Conservation (phyloP, 2,888 invertebrate species). For the Parapristionchus giblindavisi region DNA sequence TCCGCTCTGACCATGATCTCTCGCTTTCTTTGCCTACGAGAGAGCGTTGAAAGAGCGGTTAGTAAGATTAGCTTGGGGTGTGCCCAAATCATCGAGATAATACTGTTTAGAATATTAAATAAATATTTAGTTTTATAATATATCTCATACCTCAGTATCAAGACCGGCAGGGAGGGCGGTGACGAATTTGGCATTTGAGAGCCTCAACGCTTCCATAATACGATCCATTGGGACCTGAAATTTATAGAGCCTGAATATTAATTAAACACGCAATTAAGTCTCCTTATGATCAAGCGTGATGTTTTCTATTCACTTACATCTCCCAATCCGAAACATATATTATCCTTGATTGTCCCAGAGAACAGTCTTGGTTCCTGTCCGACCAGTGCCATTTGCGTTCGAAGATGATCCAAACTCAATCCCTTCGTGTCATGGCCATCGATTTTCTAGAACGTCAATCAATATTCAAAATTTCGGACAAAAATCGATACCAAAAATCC, state of each 20-base stretch:
- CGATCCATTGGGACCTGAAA: slow-evolving; percentile 52
- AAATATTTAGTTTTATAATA: too few relatives aligned
- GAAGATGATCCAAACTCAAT: slow-evolving; percentile 78
- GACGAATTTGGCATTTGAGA: slow-evolving; percentile 60
- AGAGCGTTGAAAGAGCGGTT: too few relatives aligned
- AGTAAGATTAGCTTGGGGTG: too few relatives aligned
- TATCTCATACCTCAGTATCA: slow-evolving; percentile 53
- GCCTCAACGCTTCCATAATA: slow-evolving; percentile 55
- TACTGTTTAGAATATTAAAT: too few relatives aligned
- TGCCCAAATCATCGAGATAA: too few relatives aligned
- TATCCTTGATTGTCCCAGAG: slow-evolving; percentile 86
- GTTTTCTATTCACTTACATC: slow-evolving; percentile 40
- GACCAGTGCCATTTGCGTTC: slow-evolving; percentile 86
- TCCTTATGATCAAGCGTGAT: too few relatives aligned
- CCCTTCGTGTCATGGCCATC: slow-evolving; percentile 76
- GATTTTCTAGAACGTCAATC: slow-evolving; percentile 52
- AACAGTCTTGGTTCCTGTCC: slow-evolving; percentile 92
- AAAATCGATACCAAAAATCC: slow-evolving; percentile 76
- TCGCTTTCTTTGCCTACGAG: too few relatives aligned
- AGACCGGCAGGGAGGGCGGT: slow-evolving; percentile 58
- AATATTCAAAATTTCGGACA: neutral
- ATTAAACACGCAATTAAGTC: neutral
- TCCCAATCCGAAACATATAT: slow-evolving; percentile 83
- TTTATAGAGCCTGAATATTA: neutral
- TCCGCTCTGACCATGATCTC: too few relatives aligned